These are phyloP conservation scores for Leptopilina myrica DNA, from an alignment of 2,888 invertebrate genomes.

Conservation along the genomic window DNA sequence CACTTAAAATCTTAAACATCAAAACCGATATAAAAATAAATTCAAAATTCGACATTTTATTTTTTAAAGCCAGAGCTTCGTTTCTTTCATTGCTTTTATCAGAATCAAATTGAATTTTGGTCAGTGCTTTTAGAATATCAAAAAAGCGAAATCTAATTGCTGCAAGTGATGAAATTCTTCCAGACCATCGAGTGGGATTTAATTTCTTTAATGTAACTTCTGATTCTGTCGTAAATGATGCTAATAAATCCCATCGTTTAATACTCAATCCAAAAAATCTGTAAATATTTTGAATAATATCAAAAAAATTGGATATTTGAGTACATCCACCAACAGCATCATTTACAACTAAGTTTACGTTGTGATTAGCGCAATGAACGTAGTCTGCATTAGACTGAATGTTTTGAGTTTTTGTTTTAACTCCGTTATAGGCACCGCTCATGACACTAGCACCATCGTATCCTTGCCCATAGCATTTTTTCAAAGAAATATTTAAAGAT, in stretches of 20 bases:
- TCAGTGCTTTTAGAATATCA: slow-evolving; percentile 57
- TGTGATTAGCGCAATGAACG: slow-evolving; percentile 45
- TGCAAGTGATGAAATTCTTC: slow-evolving; percentile 59
- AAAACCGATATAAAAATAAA: slow-evolving; percentile 44
- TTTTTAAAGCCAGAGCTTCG: slow-evolving; percentile 55
- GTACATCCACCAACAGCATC: slow-evolving; percentile 16
- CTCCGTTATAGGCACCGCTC: slow-evolving; percentile 46
- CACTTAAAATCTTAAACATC: slow-evolving; percentile 33
- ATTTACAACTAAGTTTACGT: slow-evolving; percentile 46
- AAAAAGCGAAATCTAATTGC: slow-evolving; percentile 59
- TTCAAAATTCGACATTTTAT: slow-evolving; percentile 56
- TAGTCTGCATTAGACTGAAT: slow-evolving; percentile 41
- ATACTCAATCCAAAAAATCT: slow-evolving; percentile 61
- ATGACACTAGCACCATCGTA: slow-evolving; percentile 51
- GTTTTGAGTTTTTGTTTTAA: slow-evolving; percentile 45
- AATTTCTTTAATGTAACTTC: slow-evolving; percentile 61
- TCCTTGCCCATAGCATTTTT: slow-evolving; percentile 45
- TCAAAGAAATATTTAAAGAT: slow-evolving; percentile 2
- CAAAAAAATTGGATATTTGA: slow-evolving; percentile 31
- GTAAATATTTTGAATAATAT: slow-evolving; percentile 52
- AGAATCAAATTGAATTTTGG: slow-evolving; percentile 55
- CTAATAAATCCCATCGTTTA: slow-evolving; percentile 62
- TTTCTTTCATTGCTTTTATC: slow-evolving; percentile 49
- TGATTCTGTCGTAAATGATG: slow-evolving; percentile 58
- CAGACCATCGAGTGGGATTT: slow-evolving; percentile 67